These are phyloP conservation scores for Aspidiotus destructor DNA, from an alignment of 2,888 invertebrate species.

Conservation along the genomic window DNA sequence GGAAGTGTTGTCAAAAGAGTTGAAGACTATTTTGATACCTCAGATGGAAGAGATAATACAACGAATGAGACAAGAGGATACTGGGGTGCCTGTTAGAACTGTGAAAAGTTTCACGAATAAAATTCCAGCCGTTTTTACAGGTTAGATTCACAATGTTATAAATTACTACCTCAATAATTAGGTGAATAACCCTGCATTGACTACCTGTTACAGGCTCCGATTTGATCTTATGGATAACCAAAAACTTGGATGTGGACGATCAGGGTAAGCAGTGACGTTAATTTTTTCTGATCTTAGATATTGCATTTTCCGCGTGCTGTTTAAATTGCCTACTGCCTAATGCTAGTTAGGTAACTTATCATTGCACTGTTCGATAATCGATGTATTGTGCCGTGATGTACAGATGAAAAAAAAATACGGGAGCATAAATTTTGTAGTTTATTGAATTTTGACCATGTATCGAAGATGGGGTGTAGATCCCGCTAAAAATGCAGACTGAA, in stretches of 20 bases:
- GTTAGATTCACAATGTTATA: constrained; percentile 41
- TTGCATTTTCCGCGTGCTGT: constrained; percentile 6
- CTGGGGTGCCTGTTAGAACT: constrained; percentile 90
- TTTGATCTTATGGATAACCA: constrained; percentile 86
- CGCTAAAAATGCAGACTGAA: no score
- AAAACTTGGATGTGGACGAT: constrained; percentile 85
- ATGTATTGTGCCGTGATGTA: no score
- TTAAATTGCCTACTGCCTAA: constrained; percentile 19
- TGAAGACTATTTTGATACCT: constrained; percentile 36
- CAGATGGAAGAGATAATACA: constrained; percentile 94
- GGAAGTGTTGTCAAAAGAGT: neutral
- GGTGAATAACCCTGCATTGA: neutral
- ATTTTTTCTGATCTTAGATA: constrained; percentile 18
- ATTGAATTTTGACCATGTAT: no score
- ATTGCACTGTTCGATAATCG: no score
- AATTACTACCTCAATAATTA: neutral
- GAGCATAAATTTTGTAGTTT: no score
- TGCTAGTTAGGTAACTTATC: constrained; percentile 18
- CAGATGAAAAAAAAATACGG: no score
- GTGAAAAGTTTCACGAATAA: constrained; percentile 99
- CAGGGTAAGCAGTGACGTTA: constrained; percentile 46
- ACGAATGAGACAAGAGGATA: constrained; percentile 88
- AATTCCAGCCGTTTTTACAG: constrained; percentile 89
- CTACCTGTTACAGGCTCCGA: constrained; percentile 59
- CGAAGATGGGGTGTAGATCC: no score